Conservation (phyloP, 1,140 invertebrate species). For the Chironomus tepperi region DNA sequence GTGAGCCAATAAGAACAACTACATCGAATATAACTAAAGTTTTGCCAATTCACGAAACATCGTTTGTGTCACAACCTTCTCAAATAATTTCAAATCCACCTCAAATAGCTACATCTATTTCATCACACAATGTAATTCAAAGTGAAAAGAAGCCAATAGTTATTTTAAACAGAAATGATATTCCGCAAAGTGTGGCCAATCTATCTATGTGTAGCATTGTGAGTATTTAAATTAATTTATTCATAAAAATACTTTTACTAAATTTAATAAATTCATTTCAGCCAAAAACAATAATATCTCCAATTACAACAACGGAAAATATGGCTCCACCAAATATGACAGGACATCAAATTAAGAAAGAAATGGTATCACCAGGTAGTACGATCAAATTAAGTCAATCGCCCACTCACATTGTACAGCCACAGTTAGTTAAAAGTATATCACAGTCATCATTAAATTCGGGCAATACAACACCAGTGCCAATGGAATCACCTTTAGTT, state of each 20-base stretch:
- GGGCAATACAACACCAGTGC: conserved; percentile 27
- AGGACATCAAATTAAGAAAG: conserved; percentile 41
- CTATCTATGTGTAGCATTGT: not conserved
- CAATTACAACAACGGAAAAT: conserved; percentile 26
- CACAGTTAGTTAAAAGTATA: conserved; percentile 34
- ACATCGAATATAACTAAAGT: conserved; percentile 24
- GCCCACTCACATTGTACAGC: conserved; percentile 33
- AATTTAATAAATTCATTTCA: not conserved
- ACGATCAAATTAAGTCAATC: not conserved
- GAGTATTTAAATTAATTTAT: not conserved
- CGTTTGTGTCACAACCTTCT: conserved; percentile 19
- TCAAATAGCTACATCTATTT: not conserved
- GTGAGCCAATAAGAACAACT: not conserved
- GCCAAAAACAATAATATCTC: not conserved
- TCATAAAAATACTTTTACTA: not conserved
- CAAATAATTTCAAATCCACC: not conserved
- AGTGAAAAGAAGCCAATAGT: not conserved
- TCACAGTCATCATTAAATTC: conserved; percentile 23
- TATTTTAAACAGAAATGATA: conserved; percentile 16
- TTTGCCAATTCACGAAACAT: conserved; percentile 27
- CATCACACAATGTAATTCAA: not conserved
- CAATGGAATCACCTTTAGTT: conserved; percentile 34
- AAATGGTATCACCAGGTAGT: conserved; percentile 30
- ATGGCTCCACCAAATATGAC: conserved; percentile 26
- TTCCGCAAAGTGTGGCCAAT: not conserved